These are phyloP conservation scores for Dicentrarchus labrax DNA, from an alignment of 2,113 vertebrate species.

Conservation along the genomic window DNA sequence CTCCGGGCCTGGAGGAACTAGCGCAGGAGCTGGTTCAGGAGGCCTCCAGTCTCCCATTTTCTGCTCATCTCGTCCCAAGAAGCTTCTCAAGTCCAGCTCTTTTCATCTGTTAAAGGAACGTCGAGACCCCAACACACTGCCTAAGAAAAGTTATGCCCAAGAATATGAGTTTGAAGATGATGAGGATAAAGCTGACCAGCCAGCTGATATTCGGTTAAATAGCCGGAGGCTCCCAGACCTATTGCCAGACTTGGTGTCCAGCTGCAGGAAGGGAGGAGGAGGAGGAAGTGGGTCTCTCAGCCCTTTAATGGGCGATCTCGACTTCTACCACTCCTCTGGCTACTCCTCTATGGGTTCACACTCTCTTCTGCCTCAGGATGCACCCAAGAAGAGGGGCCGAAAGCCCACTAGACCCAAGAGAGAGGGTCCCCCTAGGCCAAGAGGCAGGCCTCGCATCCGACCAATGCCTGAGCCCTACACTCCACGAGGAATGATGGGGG, in stretches of 20 bases:
- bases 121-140: slow-evolving; percentile 90
- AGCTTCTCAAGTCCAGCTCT: slow-evolving; percentile 93
- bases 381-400: slow-evolving; percentile 90
- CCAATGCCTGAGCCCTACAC: slow-evolving; percentile 88
- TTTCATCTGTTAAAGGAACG: slow-evolving; percentile 93
- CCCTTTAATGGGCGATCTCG: slow-evolving; percentile 91
- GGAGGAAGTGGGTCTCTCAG: slow-evolving; percentile 87
- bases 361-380: slow-evolving; percentile 82
- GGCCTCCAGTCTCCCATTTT: slow-evolving; percentile 92
- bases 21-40: slow-evolving; percentile 68
- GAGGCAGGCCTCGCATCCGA: slow-evolving; percentile 91
- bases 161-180: slow-evolving; percentile 96
- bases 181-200: slow-evolving; percentile 92
- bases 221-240: slow-evolving; percentile 91
- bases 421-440: slow-evolving; percentile 90
- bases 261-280: slow-evolving; percentile 87
- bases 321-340: slow-evolving; percentile 89
- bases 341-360: slow-evolving; percentile 85
- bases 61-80: slow-evolving; percentile 95
- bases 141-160: slow-evolving; percentile 94
- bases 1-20: slow-evolving; percentile 70
- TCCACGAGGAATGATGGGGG: slow-evolving; percentile 82
- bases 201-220: slow-evolving; percentile 93
- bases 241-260: slow-evolving; percentile 93
- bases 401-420: slow-evolving; percentile 93